phyloP scores from a whole-genome alignment of 2,113 vertebrate species.

The Corapipo altera region DNA sequence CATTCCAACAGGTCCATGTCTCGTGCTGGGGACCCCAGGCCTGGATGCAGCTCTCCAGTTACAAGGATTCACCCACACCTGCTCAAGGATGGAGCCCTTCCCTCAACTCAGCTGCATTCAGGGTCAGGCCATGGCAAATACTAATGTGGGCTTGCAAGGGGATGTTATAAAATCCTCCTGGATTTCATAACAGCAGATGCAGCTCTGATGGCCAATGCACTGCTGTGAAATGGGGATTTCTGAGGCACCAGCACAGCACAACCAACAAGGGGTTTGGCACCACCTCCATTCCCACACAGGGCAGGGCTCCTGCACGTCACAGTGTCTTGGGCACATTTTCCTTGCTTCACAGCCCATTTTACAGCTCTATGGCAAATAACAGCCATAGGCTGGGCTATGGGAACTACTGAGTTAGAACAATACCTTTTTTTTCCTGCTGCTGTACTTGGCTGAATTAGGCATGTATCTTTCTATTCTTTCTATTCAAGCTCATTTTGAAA shows the following conservation, averaged over 20 bases:
- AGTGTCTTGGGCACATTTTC: rapidly evolving
- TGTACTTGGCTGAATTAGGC: neutral
- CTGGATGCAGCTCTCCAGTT: neutral
- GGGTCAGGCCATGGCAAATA: neutral
- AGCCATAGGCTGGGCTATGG: too few relatives aligned
- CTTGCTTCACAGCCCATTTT: rapidly evolving
- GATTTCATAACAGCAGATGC: neutral
- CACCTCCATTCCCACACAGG: rapidly evolving
- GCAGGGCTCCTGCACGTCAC: neutral
- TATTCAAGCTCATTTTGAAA: neutral
- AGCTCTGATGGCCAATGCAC: rapidly evolving
- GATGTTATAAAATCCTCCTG: neutral
- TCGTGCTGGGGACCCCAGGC: neutral
- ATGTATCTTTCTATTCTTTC: neutral
- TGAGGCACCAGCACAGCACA: rapidly evolving
- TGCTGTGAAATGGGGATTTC: neutral
- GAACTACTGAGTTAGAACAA: neutral
- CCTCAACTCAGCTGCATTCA: rapidly evolving
- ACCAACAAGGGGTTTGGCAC: rapidly evolving
- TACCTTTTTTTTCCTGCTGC: neutral
- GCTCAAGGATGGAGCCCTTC: neutral
- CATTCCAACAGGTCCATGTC: neutral
- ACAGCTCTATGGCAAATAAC: neutral
- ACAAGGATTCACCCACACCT: neutral
- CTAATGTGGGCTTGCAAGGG: neutral